A percentile compares a stretch with the other conserved stretches of the same genome.
These are phyloP conservation scores for Caradrina clavipalpis DNA, from an alignment of 2,888 invertebrate genomes.

Conservation along the genomic window DNA sequence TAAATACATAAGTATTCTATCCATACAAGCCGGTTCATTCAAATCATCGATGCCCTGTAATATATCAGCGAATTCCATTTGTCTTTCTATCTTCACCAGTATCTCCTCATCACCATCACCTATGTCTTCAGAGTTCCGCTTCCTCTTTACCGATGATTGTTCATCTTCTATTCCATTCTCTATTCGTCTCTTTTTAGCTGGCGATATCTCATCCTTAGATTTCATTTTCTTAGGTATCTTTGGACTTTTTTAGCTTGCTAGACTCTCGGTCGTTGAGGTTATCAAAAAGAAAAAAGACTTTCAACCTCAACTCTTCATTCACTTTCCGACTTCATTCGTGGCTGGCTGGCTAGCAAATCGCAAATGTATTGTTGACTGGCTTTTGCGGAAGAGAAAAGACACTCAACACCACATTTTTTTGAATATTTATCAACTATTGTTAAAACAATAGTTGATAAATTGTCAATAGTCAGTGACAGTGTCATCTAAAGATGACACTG, in stretches of 20 bases:
- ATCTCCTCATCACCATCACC: slow-evolving; percentile 9
- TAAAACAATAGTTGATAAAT: too few relatives aligned
- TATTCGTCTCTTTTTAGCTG: slow-evolving; percentile 2
- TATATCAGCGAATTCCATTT: slow-evolving; percentile 30
- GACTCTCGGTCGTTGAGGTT: too few relatives aligned
- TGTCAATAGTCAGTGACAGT: too few relatives aligned
- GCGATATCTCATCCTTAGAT: background rate
- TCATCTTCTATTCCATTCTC: background rate
- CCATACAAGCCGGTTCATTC: slow-evolving; percentile 77
- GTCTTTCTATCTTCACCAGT: slow-evolving; percentile 9
- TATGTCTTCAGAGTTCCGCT: background rate
- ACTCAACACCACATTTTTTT: too few relatives aligned
- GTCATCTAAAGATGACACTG: too few relatives aligned
- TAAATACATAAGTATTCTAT: slow-evolving; percentile 72
- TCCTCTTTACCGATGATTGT: slow-evolving; percentile 11
- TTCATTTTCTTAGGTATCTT: slow-evolving; percentile 5
- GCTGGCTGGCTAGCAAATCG: too few relatives aligned
- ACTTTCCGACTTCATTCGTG: too few relatives aligned
- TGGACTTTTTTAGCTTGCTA: too few relatives aligned
- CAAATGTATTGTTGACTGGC: too few relatives aligned
- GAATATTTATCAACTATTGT: too few relatives aligned
- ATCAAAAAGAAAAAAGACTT: background rate
- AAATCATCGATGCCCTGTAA: slow-evolving; percentile 68
- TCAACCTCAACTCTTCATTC: too few relatives aligned
- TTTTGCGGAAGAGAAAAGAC: too few relatives aligned